phyloP scores from a whole-genome alignment of 2,888 invertebrate genomes.

The Pseudolycoriella hygida region DNA sequence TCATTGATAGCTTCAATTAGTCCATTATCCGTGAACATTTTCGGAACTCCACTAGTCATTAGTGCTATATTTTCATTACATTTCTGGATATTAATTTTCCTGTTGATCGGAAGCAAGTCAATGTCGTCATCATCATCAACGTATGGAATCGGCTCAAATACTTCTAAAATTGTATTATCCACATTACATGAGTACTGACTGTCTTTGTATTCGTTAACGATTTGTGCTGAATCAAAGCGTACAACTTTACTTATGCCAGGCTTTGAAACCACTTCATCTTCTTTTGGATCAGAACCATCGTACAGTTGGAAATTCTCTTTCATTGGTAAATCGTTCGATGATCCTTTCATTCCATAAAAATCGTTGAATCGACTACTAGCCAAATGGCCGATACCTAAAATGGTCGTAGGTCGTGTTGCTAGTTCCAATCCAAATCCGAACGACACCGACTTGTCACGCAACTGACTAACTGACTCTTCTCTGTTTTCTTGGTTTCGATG shows the following conservation, averaged over 20 bases:
- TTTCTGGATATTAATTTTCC: not conserved
- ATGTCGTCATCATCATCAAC: conserved; percentile 25
- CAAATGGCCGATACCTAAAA: conserved; percentile 31
- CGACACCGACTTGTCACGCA: conserved; percentile 59
- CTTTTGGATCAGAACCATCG: not conserved
- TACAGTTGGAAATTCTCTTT: conserved; percentile 7
- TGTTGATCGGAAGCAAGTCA: conserved; percentile 3
- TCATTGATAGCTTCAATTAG: conserved; percentile 20
- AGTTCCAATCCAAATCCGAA: conserved; percentile 58
- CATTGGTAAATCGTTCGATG: conserved; percentile 10
- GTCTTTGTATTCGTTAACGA: conserved; percentile 20
- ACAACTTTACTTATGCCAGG: conserved; percentile 29
- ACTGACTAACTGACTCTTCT: conserved; percentile 34
- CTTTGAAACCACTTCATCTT: conserved; percentile 12
- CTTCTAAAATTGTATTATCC: conserved; percentile 27
- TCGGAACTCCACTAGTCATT: not conserved
- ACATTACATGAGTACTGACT: conserved; percentile 18
- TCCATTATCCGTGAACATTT: conserved; percentile 1
- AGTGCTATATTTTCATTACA: not conserved
- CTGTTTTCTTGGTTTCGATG: conserved; percentile 35
- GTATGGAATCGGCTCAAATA: conserved; percentile 28
- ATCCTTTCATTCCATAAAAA: conserved; percentile 11
- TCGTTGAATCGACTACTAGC: conserved; percentile 13
- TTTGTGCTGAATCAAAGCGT: conserved; percentile 27
- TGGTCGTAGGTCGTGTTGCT: conserved; percentile 48